These are phyloP conservation scores for Phylloscopus whistleri DNA, from an alignment of 2,113 vertebrate species.

Conservation along the genomic window DNA sequence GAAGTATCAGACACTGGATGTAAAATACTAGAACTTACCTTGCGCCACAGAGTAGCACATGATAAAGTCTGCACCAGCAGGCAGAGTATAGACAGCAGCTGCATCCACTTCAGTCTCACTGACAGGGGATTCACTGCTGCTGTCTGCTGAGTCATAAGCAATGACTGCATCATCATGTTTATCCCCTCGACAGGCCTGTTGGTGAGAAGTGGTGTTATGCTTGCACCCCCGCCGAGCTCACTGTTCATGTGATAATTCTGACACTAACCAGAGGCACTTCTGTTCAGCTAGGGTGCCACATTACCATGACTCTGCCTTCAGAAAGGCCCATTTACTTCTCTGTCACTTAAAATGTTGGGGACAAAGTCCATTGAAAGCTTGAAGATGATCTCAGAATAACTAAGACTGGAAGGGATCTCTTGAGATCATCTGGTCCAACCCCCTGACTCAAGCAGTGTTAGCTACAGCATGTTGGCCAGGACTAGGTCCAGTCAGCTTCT, in stretches of 20 bases:
- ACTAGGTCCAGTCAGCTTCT: background rate
- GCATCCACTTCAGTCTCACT: conserved; percentile 84
- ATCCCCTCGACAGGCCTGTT: conserved; percentile 89
- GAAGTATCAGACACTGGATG: background rate
- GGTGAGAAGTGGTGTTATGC: background rate
- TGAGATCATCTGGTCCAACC: background rate
- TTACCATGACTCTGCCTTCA: background rate
- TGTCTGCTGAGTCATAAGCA: conserved; percentile 74
- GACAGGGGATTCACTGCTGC: background rate
- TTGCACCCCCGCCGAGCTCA: background rate
- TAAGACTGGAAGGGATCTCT: background rate
- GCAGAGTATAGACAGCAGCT: conserved; percentile 80
- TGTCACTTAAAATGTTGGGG: background rate
- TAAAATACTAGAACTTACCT: conserved; percentile 70
- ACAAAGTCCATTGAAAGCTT: background rate
- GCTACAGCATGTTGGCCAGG: background rate
- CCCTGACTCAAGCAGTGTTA: background rate
- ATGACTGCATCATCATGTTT: conserved; percentile 83
- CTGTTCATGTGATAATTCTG: background rate
- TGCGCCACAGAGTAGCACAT: conserved; percentile 98
- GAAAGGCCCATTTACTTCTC: background rate
- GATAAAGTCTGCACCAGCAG: conserved; percentile 92
- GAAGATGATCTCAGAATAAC: background rate
- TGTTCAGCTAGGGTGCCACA: background rate
- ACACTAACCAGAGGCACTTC: background rate